Base-by-base conservation (phyloP, 1,140 invertebrate species). In the Macrosteles quadrilineatus region DNA sequence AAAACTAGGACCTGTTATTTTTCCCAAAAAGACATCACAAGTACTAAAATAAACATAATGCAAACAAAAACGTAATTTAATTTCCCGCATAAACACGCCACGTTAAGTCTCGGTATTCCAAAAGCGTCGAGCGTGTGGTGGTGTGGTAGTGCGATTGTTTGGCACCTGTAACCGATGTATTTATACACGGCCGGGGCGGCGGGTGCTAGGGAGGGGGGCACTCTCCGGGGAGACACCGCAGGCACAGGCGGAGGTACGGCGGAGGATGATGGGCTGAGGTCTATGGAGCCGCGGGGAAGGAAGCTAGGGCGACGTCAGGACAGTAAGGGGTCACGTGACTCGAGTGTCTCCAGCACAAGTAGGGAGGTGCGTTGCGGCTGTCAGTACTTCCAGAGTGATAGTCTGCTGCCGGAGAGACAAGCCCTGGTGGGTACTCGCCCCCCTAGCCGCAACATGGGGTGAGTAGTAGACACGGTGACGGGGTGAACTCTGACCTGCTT, bases 301-400 rank as follows among this genome's bases (percentile, higher is more conserved):
- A 55, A 23, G 78, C 78, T 71, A 62, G 73, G 70, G 76, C 53
- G 30, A 40, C 31, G 50, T 17, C 40, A 53, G 67, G 53, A 69
- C 32, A 55, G 50, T 32, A 25, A 47, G 25, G 68, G 31, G 62
- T 69, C 73, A n/a, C 50, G 72, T 19, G 75, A 75, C 50, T 74
- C 73, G 4, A 70, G 69, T 2, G 70, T 71, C 32, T 73, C 72
- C 21, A 63, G 68, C 78, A 73, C 68, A 75, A 79, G 81, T 59
- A 79, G 83, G 74, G 91, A 93, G 78, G 91, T 93, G 50, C 88
- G 91, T 69, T 93, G 91, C 80, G 91, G 85, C 70, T 93, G 91
- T 83, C 91, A 93, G 83, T 93, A 88, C 83, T 94, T 88, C 81
- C 87, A 90, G 82, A 87, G 87, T 76, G 88, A 92, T 78, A 90